A percentile compares a stretch with the other conserved stretches of the same genome.
phyloP scores from a whole-genome alignment of 2,797 vertebrate genomes.

The Orientallactaga sibirica region DNA sequence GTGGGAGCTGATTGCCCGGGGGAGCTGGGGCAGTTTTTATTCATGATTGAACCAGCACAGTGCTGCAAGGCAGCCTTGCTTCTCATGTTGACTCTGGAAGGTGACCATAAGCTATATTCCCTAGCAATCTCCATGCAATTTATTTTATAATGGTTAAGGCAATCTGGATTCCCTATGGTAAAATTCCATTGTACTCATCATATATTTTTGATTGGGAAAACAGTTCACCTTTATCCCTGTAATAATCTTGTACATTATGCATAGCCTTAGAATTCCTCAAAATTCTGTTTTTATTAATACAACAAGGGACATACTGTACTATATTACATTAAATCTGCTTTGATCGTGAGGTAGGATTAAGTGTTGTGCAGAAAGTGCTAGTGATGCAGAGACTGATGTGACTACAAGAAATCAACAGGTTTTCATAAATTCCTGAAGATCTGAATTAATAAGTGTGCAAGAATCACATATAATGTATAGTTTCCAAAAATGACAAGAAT shows the following conservation, averaged over 20 bases:
- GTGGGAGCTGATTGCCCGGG: not conserved
- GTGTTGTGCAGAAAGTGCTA: not conserved
- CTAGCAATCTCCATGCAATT: not conserved
- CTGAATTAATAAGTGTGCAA: not conserved
- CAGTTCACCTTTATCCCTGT: not conserved
- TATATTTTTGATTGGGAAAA: slow-evolving; percentile 5
- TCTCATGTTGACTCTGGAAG: not conserved
- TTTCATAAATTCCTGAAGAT: slow-evolving; percentile 8
- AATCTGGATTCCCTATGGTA: not conserved
- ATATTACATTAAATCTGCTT: not conserved
- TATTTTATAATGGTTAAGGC: slow-evolving; percentile 42
- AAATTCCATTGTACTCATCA: slow-evolving; percentile 47
- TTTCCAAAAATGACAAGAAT: not conserved
- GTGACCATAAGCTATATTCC: not conserved
- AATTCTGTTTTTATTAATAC: slow-evolving; percentile 30
- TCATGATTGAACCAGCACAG: not conserved
- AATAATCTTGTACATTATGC: not conserved
- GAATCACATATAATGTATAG: not conserved
- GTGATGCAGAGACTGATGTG: not conserved
- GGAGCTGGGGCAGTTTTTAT: not conserved
- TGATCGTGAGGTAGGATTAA: not conserved
- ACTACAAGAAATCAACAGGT: not conserved
- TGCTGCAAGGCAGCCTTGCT: not conserved
- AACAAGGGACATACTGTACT: not conserved
- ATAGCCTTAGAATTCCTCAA: not conserved